Evolutionary conservation across 2,113 vertebrate species (phyloP).

Genomic region (Proteles cristata): DNA sequence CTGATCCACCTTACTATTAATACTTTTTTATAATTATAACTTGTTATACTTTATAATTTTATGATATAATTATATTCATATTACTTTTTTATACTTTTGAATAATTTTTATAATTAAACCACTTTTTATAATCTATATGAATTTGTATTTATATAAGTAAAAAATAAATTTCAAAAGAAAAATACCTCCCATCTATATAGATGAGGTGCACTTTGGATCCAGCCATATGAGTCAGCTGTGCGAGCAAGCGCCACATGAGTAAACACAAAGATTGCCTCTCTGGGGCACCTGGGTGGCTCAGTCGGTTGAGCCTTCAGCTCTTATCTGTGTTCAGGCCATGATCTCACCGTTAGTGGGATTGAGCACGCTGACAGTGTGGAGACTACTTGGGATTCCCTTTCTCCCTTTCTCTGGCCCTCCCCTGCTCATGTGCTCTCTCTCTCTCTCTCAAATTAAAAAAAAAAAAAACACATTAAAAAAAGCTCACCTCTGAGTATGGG

Average conservation of each 20-base stretch:
- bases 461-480: too few species aligned
- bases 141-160: neutral
- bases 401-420: too few species aligned
- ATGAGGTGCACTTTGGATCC: neutral
- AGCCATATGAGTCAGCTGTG: neutral
- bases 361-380: too few species aligned
- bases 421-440: too few species aligned
- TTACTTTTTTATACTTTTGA: neutral
- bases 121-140: neutral
- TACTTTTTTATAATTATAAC: neutral
- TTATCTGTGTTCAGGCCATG: too few species aligned
- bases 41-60: neutral
- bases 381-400: too few species aligned
- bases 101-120: neutral
- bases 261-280: neutral
- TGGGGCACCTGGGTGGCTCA: too few species aligned
- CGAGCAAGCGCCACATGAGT: neutral
- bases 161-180: constrained; percentile 13
- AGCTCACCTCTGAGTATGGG: neutral
- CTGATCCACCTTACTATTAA: neutral
- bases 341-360: too few species aligned
- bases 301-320: too few species aligned
- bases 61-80: neutral
- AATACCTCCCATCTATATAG: neutral
- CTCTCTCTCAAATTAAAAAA: too few species aligned